Conservation (phyloP, 1,140 invertebrate genomes). For the Drosophila tristis region DNA sequence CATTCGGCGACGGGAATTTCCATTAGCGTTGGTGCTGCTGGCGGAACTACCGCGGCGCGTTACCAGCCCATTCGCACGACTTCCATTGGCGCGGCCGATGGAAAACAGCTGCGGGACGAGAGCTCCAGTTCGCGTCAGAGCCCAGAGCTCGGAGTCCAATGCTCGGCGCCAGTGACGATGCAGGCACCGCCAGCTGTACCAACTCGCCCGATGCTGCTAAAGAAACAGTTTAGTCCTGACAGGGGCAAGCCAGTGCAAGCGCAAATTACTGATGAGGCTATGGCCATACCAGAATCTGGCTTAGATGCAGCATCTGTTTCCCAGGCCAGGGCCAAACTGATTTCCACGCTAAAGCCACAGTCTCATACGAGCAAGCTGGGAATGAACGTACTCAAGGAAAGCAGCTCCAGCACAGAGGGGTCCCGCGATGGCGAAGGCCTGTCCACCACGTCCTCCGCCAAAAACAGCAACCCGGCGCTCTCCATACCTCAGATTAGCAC, state of each 20-base stretch:
- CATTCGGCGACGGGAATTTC: slow-evolving; percentile 71
- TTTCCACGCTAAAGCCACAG: slow-evolving; percentile 78
- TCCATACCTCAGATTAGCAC: slow-evolving; percentile 83
- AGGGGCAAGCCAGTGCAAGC: slow-evolving; percentile 68
- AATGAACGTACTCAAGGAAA: slow-evolving; percentile 83
- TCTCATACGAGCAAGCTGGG: slow-evolving; percentile 67
- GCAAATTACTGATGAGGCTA: slow-evolving; percentile 13
- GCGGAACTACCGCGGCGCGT: slow-evolving; percentile 66
- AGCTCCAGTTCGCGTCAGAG: slow-evolving; percentile 61
- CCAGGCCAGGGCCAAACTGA: slow-evolving; percentile 76
- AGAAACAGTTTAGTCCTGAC: slow-evolving; percentile 84
- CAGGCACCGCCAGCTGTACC: slow-evolving; percentile 72
- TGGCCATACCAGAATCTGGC: slow-evolving; percentile 19
- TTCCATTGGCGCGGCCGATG: slow-evolving; percentile 74
- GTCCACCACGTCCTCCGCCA: slow-evolving; percentile 48
- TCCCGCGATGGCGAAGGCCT: slow-evolving; percentile 62
- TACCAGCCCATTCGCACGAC: slow-evolving; percentile 79
- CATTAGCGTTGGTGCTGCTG: slow-evolving; percentile 63
- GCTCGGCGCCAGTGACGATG: slow-evolving; percentile 56
- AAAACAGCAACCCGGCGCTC: slow-evolving; percentile 46
- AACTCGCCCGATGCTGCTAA: slow-evolving; percentile 74
- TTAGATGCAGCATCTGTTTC: slow-evolving; percentile 15
- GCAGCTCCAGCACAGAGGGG: slow-evolving; percentile 83
- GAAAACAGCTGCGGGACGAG: slow-evolving; percentile 64
- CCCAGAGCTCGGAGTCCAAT: slow-evolving; percentile 55